Evolutionary conservation across 2,888 invertebrate species (phyloP), one percentile per base, ranked within the genome.

Genomic region (Ypsolopha scabrella): DNA sequence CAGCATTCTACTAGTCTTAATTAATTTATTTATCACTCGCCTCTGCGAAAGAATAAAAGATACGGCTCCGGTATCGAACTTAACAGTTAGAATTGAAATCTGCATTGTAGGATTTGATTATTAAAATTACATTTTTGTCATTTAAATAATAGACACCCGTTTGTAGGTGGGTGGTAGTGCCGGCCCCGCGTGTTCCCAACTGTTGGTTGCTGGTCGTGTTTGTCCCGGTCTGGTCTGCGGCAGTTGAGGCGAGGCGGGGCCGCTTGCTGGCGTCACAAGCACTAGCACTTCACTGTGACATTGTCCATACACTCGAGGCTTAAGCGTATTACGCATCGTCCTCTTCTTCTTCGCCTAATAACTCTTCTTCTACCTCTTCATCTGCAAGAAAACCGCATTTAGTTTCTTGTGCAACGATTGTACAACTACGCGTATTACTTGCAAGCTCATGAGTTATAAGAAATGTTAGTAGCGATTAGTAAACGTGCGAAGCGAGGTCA

Each of bases 221-320:
- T 48, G 54, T 41, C 51, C 50, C 11, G 51, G 50, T 50, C 44
- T 51, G 45, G 51, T 49, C 41, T 60, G 56, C 54, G 64, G 63
- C 79, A 78, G 82, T 85, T 83, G 85, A 68, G 83, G 82, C 82
- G 79, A 81, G 58, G 75, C 80, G 80, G 65, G 80, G 82, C 80
- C 83, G 77, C 72, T 70, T 74, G 75, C 73, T 69, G 77, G 72
- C 83, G 81, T 82, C 85, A 83, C 87, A 68, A 72, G 72, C 81
- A 83, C 82, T 79, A 80, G 81, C 85, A 85, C 85, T 74, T 81
- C 86, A 87, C 87, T 83, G 87, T 86, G 86, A 87, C 86, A 87
- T 86, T 82, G 86, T 87, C 87, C 87, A 76, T 83, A 70, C 58
- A 65, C 24, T 24, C 24, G 75, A 78, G 74, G 74, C 77, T 70